phyloP scores from a whole-genome alignment of 2,797 vertebrate genomes.

The Sebastes dallii region DNA sequence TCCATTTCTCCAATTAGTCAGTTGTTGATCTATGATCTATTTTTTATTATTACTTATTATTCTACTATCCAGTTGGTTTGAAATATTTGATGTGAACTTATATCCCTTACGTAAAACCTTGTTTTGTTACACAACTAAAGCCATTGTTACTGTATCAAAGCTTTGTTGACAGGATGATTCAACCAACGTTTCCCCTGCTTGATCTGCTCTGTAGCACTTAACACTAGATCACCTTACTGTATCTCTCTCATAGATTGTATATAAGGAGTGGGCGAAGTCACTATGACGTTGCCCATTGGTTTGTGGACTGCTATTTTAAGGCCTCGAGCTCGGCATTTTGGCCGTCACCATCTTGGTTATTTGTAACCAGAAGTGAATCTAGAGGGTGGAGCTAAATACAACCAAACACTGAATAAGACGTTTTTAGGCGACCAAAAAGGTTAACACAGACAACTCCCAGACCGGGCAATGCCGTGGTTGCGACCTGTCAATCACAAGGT shows the following conservation, averaged over 20 bases:
- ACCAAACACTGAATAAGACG: too few species aligned
- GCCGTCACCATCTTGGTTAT: too few species aligned
- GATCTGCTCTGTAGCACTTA: background rate
- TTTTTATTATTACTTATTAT: background rate
- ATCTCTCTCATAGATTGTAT: background rate
- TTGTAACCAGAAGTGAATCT: too few species aligned
- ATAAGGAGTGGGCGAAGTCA: background rate
- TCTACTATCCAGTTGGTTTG: background rate
- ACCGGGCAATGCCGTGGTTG: fast-evolving
- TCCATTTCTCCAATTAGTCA: background rate
- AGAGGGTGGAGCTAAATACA: too few species aligned
- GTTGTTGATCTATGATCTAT: background rate
- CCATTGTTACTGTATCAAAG: background rate
- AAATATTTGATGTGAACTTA: background rate
- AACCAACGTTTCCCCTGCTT: background rate
- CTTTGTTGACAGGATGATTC: background rate
- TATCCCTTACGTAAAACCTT: background rate
- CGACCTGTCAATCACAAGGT: too few species aligned
- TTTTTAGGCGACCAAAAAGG: too few species aligned
- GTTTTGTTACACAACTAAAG: background rate
- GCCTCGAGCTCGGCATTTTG: too few species aligned
- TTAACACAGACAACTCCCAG: too few species aligned
- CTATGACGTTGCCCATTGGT: too few species aligned
- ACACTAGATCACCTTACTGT: background rate
- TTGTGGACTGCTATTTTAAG: too few species aligned